phyloP scores from a whole-genome alignment of 2,113 vertebrate species.

The Forbesichthys agassizii region DNA sequence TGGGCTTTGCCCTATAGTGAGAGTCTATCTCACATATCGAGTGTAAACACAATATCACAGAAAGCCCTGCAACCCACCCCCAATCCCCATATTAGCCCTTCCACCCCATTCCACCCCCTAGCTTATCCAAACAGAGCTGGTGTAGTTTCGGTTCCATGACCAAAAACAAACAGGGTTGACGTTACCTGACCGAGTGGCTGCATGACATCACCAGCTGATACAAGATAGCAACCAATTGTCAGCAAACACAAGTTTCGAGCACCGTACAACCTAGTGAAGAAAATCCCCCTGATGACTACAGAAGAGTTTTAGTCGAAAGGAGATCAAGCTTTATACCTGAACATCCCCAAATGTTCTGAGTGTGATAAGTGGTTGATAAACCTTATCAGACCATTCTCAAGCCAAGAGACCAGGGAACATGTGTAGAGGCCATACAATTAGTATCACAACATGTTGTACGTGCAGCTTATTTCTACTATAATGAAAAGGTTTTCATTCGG shows the following conservation, averaged over 20 bases:
- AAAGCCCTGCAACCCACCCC: conserved; percentile 22
- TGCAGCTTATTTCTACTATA: conserved; percentile 53
- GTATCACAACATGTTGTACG: conserved; percentile 8
- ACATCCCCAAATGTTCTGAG: background rate
- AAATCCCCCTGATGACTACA: background rate
- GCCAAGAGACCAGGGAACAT: conserved; percentile 30
- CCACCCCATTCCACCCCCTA: conserved; percentile 37
- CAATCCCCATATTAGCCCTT: background rate
- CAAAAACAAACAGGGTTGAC: conserved; percentile 71
- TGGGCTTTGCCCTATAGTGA: conserved; percentile 41
- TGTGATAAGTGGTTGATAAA: conserved; percentile 27
- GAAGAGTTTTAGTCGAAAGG: too few relatives aligned
- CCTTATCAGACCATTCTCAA: conserved; percentile 30
- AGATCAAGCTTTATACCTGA: background rate
- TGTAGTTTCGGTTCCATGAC: conserved; percentile 67
- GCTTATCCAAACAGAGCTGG: conserved; percentile 68
- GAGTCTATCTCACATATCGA: conserved; percentile 26
- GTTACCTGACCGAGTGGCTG: conserved; percentile 60
- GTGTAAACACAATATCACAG: conserved; percentile 59
- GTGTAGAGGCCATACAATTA: conserved; percentile 47
- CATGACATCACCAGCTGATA: conserved; percentile 75
- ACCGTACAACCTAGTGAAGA: background rate
- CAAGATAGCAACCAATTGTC: conserved; percentile 58
- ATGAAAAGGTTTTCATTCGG: conserved; percentile 50
- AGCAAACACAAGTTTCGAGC: conserved; percentile 30